Conservation (phyloP, 2,888 invertebrate species). For the Heliconius cydno region DNA sequence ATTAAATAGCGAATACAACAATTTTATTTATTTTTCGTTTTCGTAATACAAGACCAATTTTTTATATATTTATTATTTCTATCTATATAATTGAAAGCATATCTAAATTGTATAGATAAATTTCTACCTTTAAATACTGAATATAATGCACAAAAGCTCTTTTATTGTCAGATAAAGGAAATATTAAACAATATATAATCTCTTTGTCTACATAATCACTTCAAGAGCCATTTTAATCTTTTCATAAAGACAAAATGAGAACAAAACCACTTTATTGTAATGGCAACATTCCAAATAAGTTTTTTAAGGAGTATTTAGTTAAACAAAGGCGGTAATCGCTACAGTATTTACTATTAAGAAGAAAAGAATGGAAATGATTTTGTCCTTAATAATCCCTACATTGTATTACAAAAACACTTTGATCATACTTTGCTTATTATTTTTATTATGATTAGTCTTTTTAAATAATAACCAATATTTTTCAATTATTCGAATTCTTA, state of each 20-base stretch:
- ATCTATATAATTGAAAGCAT: neutral
- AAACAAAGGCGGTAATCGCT: neutral
- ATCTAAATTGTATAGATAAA: neutral
- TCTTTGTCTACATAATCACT: neutral
- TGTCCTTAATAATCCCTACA: neutral
- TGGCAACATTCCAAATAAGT: neutral
- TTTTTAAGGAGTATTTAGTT: neutral
- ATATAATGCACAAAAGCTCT: neutral
- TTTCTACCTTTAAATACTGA: neutral
- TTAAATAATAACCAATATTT: no score
- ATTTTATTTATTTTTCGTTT: neutral
- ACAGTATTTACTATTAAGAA: constrained; percentile 1
- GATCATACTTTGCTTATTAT: neutral
- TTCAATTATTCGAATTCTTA: no score
- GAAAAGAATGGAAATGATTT: neutral
- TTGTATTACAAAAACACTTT: neutral
- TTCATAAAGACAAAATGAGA: neutral
- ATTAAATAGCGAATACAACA: neutral
- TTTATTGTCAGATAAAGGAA: constrained; percentile 6
- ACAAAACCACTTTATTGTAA: neutral
- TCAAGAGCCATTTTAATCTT: neutral
- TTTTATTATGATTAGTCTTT: neutral
- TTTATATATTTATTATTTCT: neutral
- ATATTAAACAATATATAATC: neutral
- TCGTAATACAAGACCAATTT: neutral